Percentiles rank a stretch among this genome's conserved stretches.
Conservation (phyloP, 1,140 invertebrate genomes). For the Liolophura sinensis region DNA sequence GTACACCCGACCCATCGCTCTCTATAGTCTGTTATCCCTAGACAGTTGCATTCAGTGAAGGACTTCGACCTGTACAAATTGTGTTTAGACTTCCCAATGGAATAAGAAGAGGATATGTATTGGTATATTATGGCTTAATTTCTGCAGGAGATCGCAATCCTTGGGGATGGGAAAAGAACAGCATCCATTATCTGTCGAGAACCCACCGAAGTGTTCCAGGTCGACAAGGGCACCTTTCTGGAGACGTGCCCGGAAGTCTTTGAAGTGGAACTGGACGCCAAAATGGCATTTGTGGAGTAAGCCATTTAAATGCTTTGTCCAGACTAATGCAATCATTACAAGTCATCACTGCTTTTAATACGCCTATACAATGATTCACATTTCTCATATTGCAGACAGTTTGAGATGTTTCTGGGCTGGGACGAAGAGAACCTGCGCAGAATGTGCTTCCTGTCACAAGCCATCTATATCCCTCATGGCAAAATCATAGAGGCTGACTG, state of each 20-base stretch:
- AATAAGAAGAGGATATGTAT: no score
- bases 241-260: constrained; percentile 27
- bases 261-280: constrained; percentile 22
- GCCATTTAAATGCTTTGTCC: not conserved
- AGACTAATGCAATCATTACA: not conserved
- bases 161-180: constrained; percentile 29
- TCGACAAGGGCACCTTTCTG: constrained; percentile 31
- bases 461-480: constrained; percentile 28
- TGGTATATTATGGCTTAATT: not conserved
- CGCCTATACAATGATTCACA: not conserved
- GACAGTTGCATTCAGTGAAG: no score
- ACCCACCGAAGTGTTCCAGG: constrained; percentile 32
- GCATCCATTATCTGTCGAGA: constrained; percentile 31
- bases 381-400: constrained; percentile 17
- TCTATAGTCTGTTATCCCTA: no score
- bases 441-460: constrained; percentile 32
- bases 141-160: constrained; percentile 28
- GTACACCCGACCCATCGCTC: no score
- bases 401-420: constrained; percentile 73
- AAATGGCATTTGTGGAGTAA: constrained; percentile 30
- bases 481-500: constrained; percentile 27
- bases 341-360: not conserved
- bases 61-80: no score
- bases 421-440: constrained; percentile 71
- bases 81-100: no score